phyloP scores from a whole-genome alignment of 1,140 invertebrate genomes.

The Drosophila cardini region DNA sequence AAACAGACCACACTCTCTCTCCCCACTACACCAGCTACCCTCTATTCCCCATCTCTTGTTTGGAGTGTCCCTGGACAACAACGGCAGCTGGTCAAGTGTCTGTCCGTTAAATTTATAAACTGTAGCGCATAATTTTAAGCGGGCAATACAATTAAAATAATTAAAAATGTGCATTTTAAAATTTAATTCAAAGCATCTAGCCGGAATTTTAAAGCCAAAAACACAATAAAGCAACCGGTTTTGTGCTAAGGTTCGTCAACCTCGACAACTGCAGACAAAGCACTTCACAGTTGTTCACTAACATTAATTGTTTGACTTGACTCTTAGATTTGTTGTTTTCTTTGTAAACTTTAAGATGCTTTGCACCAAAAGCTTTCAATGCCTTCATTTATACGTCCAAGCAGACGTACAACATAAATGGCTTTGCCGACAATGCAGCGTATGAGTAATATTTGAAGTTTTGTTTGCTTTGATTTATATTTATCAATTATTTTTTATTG shows the following conservation, averaged over 20 bases:
- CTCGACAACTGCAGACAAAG: constrained; percentile 17
- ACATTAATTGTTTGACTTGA: constrained; percentile 1
- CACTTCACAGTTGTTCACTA: constrained; percentile 8
- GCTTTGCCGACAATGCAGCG: neutral
- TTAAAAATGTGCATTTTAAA: constrained; percentile 11
- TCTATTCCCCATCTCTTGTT: too few relatives aligned
- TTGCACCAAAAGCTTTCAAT: neutral
- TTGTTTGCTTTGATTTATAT: neutral
- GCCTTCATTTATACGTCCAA: neutral
- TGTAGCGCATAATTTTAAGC: constrained; percentile 5
- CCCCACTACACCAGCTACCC: neutral
- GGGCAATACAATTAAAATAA: constrained; percentile 12
- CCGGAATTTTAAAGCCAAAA: constrained; percentile 1
- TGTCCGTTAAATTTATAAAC: constrained; percentile 1
- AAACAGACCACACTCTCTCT: constrained; percentile 38
- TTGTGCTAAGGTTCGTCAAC: constrained; percentile 13
- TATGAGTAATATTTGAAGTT: neutral
- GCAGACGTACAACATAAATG: neutral
- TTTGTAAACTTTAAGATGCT: neutral
- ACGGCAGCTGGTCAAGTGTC: constrained; percentile 8
- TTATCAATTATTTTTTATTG: constrained; percentile 4
- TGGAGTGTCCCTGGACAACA: constrained; percentile 4
- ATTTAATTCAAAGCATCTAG: neutral
- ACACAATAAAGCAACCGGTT: constrained; percentile 14
- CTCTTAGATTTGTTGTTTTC: neutral